A percentile compares a stretch with the other conserved stretches of the same genome.
These are phyloP conservation scores for Chloropsis cyanopogon DNA, from an alignment of 2,113 vertebrate species.

Conservation along the genomic window DNA sequence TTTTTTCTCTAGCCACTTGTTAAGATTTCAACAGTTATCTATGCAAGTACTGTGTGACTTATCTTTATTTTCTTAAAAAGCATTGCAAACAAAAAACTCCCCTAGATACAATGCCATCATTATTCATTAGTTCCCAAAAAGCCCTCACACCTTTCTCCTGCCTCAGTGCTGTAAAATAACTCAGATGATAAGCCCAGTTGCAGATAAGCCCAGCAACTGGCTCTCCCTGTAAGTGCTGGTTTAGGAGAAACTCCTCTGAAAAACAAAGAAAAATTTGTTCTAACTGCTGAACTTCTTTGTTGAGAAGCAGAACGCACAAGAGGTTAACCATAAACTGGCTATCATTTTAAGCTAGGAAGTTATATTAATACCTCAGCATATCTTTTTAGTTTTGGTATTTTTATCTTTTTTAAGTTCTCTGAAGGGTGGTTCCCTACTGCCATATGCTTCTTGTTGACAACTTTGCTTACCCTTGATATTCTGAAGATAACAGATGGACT, in stretches of 20 bases:
- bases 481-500: not conserved
- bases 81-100: not conserved
- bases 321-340: not conserved
- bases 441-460: not conserved
- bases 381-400: not conserved
- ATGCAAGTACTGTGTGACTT: fast-evolving
- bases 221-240: not conserved
- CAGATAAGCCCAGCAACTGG: not conserved
- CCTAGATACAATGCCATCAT: fast-evolving
- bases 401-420: not conserved
- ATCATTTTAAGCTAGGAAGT: not conserved
- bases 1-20: not conserved
- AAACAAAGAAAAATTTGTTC: not conserved
- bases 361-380: not conserved
- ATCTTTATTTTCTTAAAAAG: not conserved
- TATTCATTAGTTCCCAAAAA: not conserved
- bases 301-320: not conserved
- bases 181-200: not conserved
- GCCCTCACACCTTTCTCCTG: not conserved
- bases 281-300: not conserved
- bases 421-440: not conserved
- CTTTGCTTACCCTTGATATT: not conserved
- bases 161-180: not conserved
- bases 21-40: not conserved
- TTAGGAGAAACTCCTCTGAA: not conserved